A percentile compares a stretch with the other conserved stretches of the same genome.
These are phyloP conservation scores for Lamprotornis superbus DNA, from an alignment of 2,113 vertebrate species.

Conservation along the genomic window DNA sequence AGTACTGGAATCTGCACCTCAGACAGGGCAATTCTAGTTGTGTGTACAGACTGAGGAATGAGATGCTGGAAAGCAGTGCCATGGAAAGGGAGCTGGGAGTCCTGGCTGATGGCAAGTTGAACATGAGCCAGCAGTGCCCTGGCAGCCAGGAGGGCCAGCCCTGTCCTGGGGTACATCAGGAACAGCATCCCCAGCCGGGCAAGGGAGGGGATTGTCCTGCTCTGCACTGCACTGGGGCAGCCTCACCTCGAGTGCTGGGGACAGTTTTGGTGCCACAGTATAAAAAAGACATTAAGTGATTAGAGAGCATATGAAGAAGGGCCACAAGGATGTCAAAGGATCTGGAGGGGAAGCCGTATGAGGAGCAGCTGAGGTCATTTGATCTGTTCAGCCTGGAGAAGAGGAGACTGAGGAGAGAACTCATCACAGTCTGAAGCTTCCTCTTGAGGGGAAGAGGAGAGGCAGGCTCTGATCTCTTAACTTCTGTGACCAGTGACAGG, in stretches of 20 bases:
- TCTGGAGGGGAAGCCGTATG: fast-evolving
- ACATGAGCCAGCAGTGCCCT: not conserved
- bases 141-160: not conserved
- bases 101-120: not conserved
- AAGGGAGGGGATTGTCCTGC: not conserved
- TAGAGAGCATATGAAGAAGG: not conserved
- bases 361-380: not conserved
- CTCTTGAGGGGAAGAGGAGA: not conserved
- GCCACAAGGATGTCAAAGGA: not conserved
- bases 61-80: not conserved
- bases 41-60: not conserved
- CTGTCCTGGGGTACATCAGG: not conserved
- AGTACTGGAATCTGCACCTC: not conserved
- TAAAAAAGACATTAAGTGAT: not conserved
- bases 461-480: not conserved
- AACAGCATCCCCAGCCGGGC: fast-evolving
- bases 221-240: fast-evolving
- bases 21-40: not conserved
- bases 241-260: fast-evolving
- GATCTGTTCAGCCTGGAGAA: not conserved
- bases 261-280: not conserved
- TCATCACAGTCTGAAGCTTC: not conserved
- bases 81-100: fast-evolving
- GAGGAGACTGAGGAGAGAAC: not conserved
- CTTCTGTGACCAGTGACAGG: not conserved